Percentiles rank a stretch among this genome's conserved stretches.
These are phyloP conservation scores for Drosophila pseudoobscura DNA, from an alignment of 1,140 invertebrate genomes.

Conservation along the genomic window DNA sequence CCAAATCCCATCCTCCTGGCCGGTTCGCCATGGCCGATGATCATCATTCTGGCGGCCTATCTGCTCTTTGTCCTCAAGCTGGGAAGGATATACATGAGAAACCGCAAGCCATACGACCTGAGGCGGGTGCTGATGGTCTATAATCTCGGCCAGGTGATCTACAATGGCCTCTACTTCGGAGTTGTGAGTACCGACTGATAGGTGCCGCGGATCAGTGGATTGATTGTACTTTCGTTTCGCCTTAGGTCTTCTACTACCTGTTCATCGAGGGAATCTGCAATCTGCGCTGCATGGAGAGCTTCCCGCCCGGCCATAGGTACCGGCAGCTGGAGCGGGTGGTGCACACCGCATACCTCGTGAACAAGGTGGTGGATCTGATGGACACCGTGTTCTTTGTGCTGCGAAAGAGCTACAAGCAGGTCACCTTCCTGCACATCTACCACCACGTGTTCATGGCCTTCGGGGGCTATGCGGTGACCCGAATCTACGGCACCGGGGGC, in stretches of 20 bases:
- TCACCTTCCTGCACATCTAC: conserved; percentile 93
- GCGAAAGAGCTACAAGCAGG: conserved; percentile 92
- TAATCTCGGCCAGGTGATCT: conserved; percentile 55
- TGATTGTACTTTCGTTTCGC: not conserved
- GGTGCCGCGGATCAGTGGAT: not conserved
- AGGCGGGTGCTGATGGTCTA: conserved; percentile 38
- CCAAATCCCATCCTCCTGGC: conserved; percentile 41
- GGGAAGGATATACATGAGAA: conserved; percentile 52
- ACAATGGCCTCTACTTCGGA: conserved; percentile 45
- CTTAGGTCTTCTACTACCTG: conserved; percentile 57
- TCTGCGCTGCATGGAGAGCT: conserved; percentile 51
- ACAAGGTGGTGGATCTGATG: conserved; percentile 85
- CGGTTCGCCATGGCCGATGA: conserved; percentile 50
- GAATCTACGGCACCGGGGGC: conserved; percentile 85
- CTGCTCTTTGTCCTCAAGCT: conserved; percentile 60
- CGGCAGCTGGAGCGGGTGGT: conserved; percentile 51
- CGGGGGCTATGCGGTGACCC: conserved; percentile 23
- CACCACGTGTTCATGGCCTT: conserved; percentile 87
- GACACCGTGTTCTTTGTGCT: conserved; percentile 93
- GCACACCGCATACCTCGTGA: conserved; percentile 52
- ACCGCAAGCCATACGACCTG: conserved; percentile 58
- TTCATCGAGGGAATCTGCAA: conserved; percentile 46
- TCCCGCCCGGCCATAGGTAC: conserved; percentile 46
- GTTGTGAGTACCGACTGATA: conserved; percentile 31
- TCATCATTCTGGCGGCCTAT: conserved; percentile 33